These are phyloP conservation scores for Trachelus tabidus DNA, from an alignment of 2,888 invertebrate species.

Conservation along the genomic window DNA sequence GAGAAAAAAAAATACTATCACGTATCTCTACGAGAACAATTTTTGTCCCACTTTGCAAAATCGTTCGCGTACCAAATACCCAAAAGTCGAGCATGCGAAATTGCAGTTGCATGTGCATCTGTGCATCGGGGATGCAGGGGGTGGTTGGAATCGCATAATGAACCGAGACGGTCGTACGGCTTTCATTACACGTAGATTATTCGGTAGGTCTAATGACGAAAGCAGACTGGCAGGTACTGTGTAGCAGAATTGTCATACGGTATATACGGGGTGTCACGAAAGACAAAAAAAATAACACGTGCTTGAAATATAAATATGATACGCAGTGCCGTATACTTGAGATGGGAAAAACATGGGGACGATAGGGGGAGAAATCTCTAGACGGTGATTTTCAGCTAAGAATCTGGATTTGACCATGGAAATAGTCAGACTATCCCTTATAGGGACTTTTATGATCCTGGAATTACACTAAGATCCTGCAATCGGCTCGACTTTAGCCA, in stretches of 20 bases:
- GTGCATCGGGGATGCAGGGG: background rate
- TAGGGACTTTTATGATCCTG: background rate
- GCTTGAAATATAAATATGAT: background rate
- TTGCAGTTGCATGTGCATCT: background rate
- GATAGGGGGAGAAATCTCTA: background rate
- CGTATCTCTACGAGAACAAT: background rate
- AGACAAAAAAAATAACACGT: background rate
- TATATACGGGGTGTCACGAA: background rate
- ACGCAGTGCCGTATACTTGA: background rate
- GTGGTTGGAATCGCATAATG: background rate
- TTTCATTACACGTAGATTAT: slow-evolving; percentile 7
- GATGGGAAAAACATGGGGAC: background rate
- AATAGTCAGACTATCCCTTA: background rate
- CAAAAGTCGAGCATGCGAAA: background rate
- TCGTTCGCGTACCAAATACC: background rate
- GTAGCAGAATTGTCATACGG: background rate
- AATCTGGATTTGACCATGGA: background rate
- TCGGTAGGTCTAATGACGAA: background rate
- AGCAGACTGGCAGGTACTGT: background rate
- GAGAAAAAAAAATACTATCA: background rate
- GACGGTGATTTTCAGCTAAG: background rate
- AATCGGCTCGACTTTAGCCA: background rate
- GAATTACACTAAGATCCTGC: background rate
- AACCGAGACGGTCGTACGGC: background rate
- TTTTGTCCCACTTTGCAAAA: background rate